A percentile compares a stretch with the other conserved stretches of the same genome.
Conservation (phyloP, 2,113 vertebrate species). For the Brachirus orientalis region DNA sequence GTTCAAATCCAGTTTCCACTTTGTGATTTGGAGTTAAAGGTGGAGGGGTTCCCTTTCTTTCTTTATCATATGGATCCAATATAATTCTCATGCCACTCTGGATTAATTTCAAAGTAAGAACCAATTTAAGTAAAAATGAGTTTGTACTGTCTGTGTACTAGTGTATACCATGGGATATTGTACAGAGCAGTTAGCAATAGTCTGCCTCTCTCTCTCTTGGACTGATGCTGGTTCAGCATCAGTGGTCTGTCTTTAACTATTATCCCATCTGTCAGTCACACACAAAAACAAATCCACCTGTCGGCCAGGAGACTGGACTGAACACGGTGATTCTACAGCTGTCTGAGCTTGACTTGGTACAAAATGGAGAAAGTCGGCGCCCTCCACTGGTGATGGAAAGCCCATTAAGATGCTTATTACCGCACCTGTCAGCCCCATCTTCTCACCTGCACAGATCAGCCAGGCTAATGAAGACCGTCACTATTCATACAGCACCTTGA, state of each 20-base stretch:
- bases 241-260: slow-evolving; percentile 82
- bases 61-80: slow-evolving; percentile 69
- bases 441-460: slow-evolving; percentile 61
- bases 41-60: slow-evolving; percentile 44
- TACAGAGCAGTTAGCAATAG: slow-evolving; percentile 69
- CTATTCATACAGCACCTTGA: slow-evolving; percentile 56
- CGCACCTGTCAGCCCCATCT: slow-evolving; percentile 62
- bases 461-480: slow-evolving; percentile 70
- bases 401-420: slow-evolving; percentile 76
- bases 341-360: slow-evolving; percentile 62
- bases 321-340: slow-evolving; percentile 63
- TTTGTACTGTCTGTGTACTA: slow-evolving; percentile 54
- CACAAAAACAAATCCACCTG: slow-evolving; percentile 81
- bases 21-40: slow-evolving; percentile 14
- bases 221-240: slow-evolving; percentile 81
- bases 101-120: slow-evolving; percentile 61
- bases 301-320: slow-evolving; percentile 70
- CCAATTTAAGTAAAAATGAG: slow-evolving; percentile 43
- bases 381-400: slow-evolving; percentile 75
- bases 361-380: slow-evolving; percentile 66
- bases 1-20: slow-evolving; percentile 20
- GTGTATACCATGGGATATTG: slow-evolving; percentile 54
- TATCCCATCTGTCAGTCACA: slow-evolving; percentile 82
- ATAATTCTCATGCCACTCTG: slow-evolving; percentile 71
- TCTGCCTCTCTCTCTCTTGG: slow-evolving; percentile 66